These are phyloP conservation scores for Pteronotus mesoamericanus DNA, from an alignment of 2,797 vertebrate species.

Conservation along the genomic window DNA sequence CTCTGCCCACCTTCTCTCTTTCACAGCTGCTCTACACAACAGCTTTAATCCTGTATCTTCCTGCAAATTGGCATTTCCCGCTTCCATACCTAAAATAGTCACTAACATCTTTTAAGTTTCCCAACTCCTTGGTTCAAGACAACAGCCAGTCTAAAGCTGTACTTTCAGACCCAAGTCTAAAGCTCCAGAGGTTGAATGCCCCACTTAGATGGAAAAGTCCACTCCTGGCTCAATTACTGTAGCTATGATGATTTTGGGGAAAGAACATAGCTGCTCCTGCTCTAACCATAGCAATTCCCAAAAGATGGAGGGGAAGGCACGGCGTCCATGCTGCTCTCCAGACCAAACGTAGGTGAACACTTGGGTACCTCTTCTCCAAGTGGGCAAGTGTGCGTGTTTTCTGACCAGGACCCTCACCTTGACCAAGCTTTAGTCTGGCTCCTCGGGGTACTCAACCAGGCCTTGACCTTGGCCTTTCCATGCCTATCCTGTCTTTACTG, in stretches of 20 bases:
- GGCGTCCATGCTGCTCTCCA: no score
- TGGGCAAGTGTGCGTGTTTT: fast-evolving
- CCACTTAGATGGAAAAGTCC: background rate
- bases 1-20: background rate
- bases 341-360: background rate
- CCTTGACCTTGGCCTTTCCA: background rate
- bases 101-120: background rate
- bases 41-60: background rate
- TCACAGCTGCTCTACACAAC: background rate
- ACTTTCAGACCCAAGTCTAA: background rate
- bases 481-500: background rate
- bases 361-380: background rate
- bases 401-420: background rate
- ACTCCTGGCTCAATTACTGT: background rate
- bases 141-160: background rate
- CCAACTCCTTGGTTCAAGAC: background rate
- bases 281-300: background rate
- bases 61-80: background rate
- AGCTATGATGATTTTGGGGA: background rate
- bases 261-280: background rate
- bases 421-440: background rate
- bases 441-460: background rate
- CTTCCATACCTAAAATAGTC: background rate
- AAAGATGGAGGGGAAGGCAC: background rate
- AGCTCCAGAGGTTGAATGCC: background rate